Percentiles rank a stretch among this genome's conserved stretches.
These are phyloP conservation scores for Menura novaehollandiae DNA, from an alignment of 2,113 vertebrate genomes.

Conservation along the genomic window DNA sequence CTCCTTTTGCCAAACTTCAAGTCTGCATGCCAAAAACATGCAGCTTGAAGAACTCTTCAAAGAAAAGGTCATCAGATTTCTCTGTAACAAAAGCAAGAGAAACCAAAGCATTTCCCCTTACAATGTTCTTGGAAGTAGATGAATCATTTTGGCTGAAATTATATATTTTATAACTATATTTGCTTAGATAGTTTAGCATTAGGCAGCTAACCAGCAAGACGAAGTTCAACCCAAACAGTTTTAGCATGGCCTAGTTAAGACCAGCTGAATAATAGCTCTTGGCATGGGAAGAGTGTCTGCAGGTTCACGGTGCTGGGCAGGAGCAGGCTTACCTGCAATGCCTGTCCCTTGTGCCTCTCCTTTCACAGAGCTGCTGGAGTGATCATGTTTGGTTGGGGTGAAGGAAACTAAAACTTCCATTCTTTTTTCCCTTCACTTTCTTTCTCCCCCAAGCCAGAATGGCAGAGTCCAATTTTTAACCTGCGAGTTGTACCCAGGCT, in stretches of 20 bases:
- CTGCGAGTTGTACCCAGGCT: not conserved
- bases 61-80: constrained; percentile 60
- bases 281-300: not conserved
- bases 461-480: not conserved
- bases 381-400: rapidly evolving
- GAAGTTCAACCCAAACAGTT: not conserved
- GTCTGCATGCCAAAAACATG: not conserved
- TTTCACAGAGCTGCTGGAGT: not conserved
- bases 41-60: constrained; percentile 30
- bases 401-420: not conserved
- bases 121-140: constrained; percentile 42
- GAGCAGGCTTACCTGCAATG: not conserved
- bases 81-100: constrained; percentile 37
- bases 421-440: not conserved
- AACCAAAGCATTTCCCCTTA: constrained; percentile 44
- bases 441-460: not conserved
- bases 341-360: not conserved
- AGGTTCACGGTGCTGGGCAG: not conserved
- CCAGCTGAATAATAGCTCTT: not conserved
- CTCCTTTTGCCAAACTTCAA: constrained; percentile 48
- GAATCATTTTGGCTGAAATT: constrained; percentile 42
- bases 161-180: constrained; percentile 45
- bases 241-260: constrained; percentile 6
- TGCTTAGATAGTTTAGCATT: not conserved
- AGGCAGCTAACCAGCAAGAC: not conserved